A percentile compares a stretch with the other conserved stretches of the same genome.
phyloP scores from a whole-genome alignment of 2,113 vertebrate genomes.

The Ceyx margarethae region DNA sequence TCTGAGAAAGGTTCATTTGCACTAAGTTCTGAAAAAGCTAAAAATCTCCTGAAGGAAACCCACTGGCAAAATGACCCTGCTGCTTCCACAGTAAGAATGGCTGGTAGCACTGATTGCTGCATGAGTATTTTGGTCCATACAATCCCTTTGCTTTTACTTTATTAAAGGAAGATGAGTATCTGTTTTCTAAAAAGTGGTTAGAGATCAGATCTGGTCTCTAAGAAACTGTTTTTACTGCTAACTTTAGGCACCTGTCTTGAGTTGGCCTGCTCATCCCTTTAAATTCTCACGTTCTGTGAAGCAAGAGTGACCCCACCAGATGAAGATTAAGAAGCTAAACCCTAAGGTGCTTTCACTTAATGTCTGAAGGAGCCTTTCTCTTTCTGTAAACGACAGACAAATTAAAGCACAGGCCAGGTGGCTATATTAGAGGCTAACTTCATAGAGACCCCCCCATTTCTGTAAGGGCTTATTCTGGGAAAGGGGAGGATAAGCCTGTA shows the following conservation, averaged over 20 bases:
- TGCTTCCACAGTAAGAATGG: not conserved
- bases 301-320: constrained; percentile 50
- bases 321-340: constrained; percentile 3
- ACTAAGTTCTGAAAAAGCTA: not conserved
- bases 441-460: not conserved
- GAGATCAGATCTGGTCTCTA: not conserved
- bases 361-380: not conserved
- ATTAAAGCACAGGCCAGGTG: not conserved
- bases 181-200: not conserved
- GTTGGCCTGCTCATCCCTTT: not conserved
- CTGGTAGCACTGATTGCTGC: not conserved
- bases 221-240: not conserved
- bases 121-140: not conserved
- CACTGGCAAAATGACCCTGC: not conserved
- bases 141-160: not conserved
- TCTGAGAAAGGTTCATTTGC: not conserved
- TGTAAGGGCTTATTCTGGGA: not conserved
- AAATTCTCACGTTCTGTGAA: not conserved
- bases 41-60: not conserved
- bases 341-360: not conserved
- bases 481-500: not conserved
- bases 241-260: not conserved
- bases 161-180: not conserved
- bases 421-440: not conserved
- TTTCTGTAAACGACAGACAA: not conserved